Evolutionary conservation across 2,888 invertebrate genomes (phyloP).

Genomic region (Noctuana brunneofusca): DNA sequence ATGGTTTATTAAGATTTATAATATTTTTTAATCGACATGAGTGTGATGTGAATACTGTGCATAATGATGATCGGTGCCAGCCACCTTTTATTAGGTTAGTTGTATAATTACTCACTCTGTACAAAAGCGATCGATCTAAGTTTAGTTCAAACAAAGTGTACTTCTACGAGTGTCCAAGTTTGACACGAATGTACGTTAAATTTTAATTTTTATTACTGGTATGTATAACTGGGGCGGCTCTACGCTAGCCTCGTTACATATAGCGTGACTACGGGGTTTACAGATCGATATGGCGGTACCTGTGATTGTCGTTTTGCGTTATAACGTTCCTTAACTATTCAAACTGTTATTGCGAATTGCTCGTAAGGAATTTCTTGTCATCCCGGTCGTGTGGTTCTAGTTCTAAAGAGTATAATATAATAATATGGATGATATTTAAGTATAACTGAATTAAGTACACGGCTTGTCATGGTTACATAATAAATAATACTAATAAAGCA

Average conservation of each 20-base stretch:
- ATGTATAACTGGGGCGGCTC: slow-evolving; percentile 32
- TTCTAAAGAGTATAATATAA: slow-evolving; percentile 32
- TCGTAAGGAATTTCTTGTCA: slow-evolving; percentile 31
- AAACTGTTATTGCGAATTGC: slow-evolving; percentile 31
- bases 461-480: neutral
- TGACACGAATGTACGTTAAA: slow-evolving; percentile 29
- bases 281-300: slow-evolving; percentile 36
- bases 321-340: slow-evolving; percentile 35
- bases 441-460: slow-evolving; percentile 2
- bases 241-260: slow-evolving; percentile 35
- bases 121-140: slow-evolving; percentile 33
- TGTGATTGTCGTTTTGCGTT: slow-evolving; percentile 36
- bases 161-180: slow-evolving; percentile 31
- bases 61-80: slow-evolving; percentile 41
- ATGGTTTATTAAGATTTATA: slow-evolving; percentile 14
- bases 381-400: slow-evolving; percentile 28
- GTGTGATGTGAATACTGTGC: slow-evolving; percentile 46
- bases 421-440: slow-evolving; percentile 30
- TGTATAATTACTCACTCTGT: slow-evolving; percentile 34
- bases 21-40: slow-evolving; percentile 14
- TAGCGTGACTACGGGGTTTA: slow-evolving; percentile 34
- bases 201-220: slow-evolving; percentile 33
- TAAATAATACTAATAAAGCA: neutral
- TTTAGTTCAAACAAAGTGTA: slow-evolving; percentile 28
- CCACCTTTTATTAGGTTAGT: slow-evolving; percentile 21